Evolutionary conservation across 2,113 vertebrate genomes (phyloP), one percentile per base, ranked within the genome.

Genomic region (Nerophis lumbriciformis): DNA sequence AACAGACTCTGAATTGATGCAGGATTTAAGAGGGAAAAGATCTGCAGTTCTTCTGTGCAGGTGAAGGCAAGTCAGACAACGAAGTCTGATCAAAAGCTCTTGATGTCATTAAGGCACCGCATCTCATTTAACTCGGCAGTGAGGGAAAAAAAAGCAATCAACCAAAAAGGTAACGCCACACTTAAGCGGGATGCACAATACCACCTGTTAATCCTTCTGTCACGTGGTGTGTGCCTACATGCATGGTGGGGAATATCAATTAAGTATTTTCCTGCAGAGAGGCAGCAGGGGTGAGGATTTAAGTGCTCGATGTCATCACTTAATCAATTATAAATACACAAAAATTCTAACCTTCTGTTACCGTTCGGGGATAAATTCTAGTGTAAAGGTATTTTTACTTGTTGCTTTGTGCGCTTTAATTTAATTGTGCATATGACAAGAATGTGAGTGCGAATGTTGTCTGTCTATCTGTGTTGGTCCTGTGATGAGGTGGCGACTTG

Each of bases 1-100:
- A 91, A 91, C 90, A 88, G 88, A 78, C 84, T 86, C 85, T 66
- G 88, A 85, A 85, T 85, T 87, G 88, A 90, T 86, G 84, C 85
- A 83, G 75, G 82, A 85, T 68, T 76, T 84, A 87, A 79, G 80
- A 82, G 80, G 71, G 42, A 57, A 86, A 57, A 70, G 74, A 80
- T 84, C 80, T 87, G 88, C 87, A 87, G 87, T 77, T 80, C 80
- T 73, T 75, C 70, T 59, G 79, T 50, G 72, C 80, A 90, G 89
- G 88, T 89, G 85, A 83, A 80, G 70, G 77, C 58, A 71, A 82
- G 77, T 76, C 65, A 50, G 61, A 53, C 54, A 63, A 21, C 21
- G 59, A 64, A 75, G 67, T 72, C 59, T 67, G 54, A 63, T 76
- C 66, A 71, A 70, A 73, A 65, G 73, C 14, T 64, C 48, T 66